Conservation (phyloP, 1,140 invertebrate genomes). For the Conopomorpha cramerella region DNA sequence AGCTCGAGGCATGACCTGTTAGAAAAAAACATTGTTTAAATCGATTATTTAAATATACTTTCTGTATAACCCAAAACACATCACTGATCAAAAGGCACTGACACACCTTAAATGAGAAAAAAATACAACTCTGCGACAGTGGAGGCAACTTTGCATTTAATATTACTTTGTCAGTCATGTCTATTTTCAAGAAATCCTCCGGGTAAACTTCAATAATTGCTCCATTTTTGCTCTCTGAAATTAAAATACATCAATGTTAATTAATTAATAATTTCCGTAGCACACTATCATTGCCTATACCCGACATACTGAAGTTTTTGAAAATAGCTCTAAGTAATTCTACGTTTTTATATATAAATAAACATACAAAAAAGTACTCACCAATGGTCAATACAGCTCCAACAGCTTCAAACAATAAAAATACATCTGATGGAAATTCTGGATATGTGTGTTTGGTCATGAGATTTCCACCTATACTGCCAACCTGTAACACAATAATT, state of each 20-base stretch:
- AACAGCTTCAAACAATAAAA: conserved; percentile 70
- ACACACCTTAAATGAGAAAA: conserved; percentile 60
- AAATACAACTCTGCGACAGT: conserved; percentile 34
- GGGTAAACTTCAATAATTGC: conserved; percentile 16
- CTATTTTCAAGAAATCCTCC: conserved; percentile 55
- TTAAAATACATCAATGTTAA: background rate
- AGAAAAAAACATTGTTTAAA: background rate
- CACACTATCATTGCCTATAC: too few relatives aligned
- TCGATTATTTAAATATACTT: background rate
- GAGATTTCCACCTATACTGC: conserved; percentile 75
- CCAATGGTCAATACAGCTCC: conserved; percentile 63
- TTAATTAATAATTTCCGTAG: too few relatives aligned
- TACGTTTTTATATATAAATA: too few relatives aligned
- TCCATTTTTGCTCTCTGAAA: background rate
- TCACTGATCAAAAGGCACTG: too few relatives aligned
- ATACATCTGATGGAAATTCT: conserved; percentile 78
- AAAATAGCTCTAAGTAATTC: too few relatives aligned
- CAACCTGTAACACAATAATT: conserved; percentile 62
- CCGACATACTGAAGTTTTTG: too few relatives aligned
- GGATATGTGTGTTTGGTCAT: conserved; percentile 72
- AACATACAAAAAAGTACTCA: conserved; percentile 22
- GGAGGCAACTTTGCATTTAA: conserved; percentile 56
- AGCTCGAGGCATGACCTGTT: conserved; percentile 62
- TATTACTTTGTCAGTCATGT: conserved; percentile 67
- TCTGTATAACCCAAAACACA: too few relatives aligned